These are phyloP conservation scores for Drosophila tani DNA, from an alignment of 1,140 invertebrate genomes.

Conservation along the genomic window DNA sequence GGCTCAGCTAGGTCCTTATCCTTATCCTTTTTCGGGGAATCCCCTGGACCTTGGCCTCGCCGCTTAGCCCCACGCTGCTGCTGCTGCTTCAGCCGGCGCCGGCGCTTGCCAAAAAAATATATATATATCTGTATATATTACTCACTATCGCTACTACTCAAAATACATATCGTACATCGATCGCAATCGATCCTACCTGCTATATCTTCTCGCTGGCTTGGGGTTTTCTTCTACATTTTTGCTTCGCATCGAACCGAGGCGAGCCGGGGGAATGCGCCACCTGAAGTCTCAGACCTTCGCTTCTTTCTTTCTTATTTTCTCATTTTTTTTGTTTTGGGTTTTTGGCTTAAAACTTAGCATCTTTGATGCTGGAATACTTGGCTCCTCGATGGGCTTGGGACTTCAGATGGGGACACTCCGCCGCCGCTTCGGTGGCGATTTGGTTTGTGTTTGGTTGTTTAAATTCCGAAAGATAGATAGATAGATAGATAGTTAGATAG, in stretches of 20 bases:
- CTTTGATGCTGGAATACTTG: constrained; percentile 15
- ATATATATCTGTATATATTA: constrained; percentile 25
- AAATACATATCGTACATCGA: constrained; percentile 43
- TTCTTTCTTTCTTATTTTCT: neutral
- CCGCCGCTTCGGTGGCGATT: constrained; percentile 7
- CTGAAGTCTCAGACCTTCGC: neutral
- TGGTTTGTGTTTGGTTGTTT: constrained; percentile 23
- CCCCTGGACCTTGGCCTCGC: neutral
- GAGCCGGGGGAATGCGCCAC: neutral
- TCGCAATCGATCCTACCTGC: constrained; percentile 46
- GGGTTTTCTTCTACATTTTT: constrained; percentile 30
- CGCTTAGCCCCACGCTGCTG: constrained; percentile 12
- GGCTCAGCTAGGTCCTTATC: no score
- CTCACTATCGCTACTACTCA: constrained; percentile 50
- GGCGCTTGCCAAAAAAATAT: constrained; percentile 70
- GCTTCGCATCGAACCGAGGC: neutral
- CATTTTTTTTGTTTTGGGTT: neutral
- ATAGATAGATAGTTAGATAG: constrained; percentile 14
- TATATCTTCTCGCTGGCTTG: constrained; percentile 66
- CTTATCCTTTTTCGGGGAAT: constrained; percentile 2
- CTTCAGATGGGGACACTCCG: constrained; percentile 4
- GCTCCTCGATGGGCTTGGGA: neutral
- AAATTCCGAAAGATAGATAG: constrained; percentile 41
- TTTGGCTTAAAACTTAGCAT: constrained; percentile 18
- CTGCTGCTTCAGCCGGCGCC: constrained; percentile 69